Conservation (phyloP, 2,113 vertebrate genomes). For the Alectura lathami region DNA sequence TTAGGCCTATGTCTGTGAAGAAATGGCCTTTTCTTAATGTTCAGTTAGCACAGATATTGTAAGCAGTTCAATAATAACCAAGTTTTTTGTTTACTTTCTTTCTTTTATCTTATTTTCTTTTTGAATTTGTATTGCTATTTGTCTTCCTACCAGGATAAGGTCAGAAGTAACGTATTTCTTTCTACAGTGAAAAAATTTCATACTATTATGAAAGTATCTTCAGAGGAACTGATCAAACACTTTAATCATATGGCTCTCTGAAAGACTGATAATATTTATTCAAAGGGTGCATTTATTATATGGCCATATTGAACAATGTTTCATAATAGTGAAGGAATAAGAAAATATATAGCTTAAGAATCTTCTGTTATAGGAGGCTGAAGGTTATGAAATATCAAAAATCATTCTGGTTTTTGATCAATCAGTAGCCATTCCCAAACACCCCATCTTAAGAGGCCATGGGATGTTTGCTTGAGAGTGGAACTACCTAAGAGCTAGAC, state of each 20-base stretch:
- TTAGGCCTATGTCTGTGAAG: background rate
- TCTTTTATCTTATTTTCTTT: background rate
- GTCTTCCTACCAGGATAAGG: background rate
- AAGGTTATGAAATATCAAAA: background rate
- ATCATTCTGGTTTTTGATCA: background rate
- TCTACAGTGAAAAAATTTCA: background rate
- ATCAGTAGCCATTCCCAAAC: background rate
- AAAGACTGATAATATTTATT: slow-evolving; percentile 7
- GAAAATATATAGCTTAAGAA: background rate
- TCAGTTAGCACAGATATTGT: background rate
- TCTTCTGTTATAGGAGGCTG: background rate
- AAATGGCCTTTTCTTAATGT: background rate
- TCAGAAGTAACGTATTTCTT: background rate
- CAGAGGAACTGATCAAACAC: background rate
- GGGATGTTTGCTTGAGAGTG: background rate
- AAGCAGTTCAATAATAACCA: background rate
- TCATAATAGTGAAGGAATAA: background rate
- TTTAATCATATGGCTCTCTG: background rate
- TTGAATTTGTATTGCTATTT: background rate
- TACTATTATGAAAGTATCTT: background rate
- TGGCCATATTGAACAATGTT: background rate
- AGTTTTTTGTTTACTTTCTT: background rate
- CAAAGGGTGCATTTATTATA: background rate
- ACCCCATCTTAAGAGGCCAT: background rate
- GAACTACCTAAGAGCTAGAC: background rate